phyloP scores from a whole-genome alignment of 2,113 vertebrate genomes.

The Alces alces region DNA sequence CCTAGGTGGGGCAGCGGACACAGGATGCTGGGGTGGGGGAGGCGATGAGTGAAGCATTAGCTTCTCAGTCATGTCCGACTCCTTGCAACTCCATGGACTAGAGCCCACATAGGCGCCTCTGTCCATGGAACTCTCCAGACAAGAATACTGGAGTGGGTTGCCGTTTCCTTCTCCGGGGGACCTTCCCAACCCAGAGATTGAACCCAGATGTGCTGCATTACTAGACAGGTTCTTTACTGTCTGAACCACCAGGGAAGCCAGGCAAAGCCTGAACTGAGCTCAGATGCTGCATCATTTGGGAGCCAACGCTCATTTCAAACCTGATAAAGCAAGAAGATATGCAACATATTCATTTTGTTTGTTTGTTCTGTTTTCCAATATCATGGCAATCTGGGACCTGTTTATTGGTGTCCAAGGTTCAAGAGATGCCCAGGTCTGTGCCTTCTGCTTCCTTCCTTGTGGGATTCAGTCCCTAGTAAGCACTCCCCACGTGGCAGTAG shows the following conservation, averaged over 20 bases:
- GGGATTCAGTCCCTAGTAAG: not conserved
- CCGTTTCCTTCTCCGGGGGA: not conserved
- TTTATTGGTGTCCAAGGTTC: not conserved
- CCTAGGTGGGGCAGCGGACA: not conserved
- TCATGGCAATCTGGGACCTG: not conserved
- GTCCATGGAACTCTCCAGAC: not conserved
- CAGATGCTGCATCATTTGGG: not conserved
- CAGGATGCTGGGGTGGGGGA: rapidly evolving
- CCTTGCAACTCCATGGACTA: not conserved
- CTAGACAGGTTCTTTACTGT: not conserved
- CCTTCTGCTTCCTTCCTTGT: not conserved
- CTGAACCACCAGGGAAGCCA: not conserved
- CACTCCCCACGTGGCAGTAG: rapidly evolving
- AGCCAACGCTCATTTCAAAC: not conserved
- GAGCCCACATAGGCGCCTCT: not conserved
- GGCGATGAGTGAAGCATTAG: not conserved
- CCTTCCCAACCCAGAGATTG: not conserved
- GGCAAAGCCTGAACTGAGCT: not conserved
- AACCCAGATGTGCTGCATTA: rapidly evolving
- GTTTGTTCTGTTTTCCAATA: not conserved
- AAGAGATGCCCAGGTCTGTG: not conserved
- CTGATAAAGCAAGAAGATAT: not conserved
- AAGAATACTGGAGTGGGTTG: not conserved
- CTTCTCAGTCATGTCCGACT: not conserved
- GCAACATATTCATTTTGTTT: not conserved